Base-by-base conservation (phyloP, 1,140 invertebrate genomes). In the Pygmarrhopalites habei region DNA sequence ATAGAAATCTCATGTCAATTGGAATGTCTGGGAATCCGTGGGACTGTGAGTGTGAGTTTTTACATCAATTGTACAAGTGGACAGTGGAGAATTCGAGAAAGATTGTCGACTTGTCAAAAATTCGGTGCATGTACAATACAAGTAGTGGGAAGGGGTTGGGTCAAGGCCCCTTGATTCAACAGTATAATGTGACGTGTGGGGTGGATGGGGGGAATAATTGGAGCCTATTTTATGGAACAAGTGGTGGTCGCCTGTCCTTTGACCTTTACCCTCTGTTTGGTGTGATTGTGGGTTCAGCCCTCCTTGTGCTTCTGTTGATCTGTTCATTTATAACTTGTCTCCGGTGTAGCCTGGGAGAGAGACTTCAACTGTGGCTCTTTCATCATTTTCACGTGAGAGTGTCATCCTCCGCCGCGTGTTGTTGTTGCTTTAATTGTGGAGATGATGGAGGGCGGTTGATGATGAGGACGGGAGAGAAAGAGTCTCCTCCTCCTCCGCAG, bases 11-110 rank as follows among this genome's bases (percentile, higher is more conserved):
- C 59, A 81, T 79, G 39, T 82, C 87, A 65, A 74, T 93, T n/a
- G 83, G 83, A 1, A 77, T 95, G 12, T 86, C 85, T 0, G 82
- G 85, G 58, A 95, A 95, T 74, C 82, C 82, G 1, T 94, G 90
- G 90, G 88, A 86, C 28, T 95, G 92, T 73, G 86, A 89, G 51
- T 95, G 91, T 77, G 86, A 88, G 72, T 94, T 91, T 74, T 79
- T 93, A 46, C 88, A 92, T 74, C 86, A 89, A 61, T 64, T 56
- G 57, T 74, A 32, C 44, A 39, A 66, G 23, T 77, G 76, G 71
- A 58, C 77, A 1, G 72, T 70, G 10, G 72, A 90, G 71, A 89
- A 90, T 73, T 83, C 85, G 1, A 80, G 86, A 72, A 88, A 89
- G 75, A 84, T 92, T 29, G 77, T 86, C 46, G 89, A 92, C 73